Base-by-base conservation (phyloP, 2,113 vertebrate genomes). In the Hemiprocne comata region DNA sequence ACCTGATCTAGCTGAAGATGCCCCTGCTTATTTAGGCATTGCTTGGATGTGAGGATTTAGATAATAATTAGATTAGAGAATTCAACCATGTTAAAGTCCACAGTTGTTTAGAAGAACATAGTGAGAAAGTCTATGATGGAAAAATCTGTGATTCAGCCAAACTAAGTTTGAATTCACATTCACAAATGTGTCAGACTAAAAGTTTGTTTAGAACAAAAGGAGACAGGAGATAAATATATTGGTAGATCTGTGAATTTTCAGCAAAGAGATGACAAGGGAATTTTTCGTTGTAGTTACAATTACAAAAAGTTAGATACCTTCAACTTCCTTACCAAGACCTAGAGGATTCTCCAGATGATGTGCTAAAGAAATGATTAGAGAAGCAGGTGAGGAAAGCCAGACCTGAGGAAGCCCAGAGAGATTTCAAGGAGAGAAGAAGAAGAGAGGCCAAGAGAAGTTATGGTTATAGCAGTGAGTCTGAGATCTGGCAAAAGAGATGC, bases 401-500 rank as follows among this genome's bases (percentile, higher is more conserved):
- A 88, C 50, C 55, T 86, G 55, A 90, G 42, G 51, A 77, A 92
- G 86, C 79, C 78, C 67, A 89, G 64, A 70, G 78, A 65, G 83
- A 84, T 93, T 97, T 94, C 83, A 84, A 74, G 73, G 80, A 83
- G 25, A 89, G 55, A 42, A 94, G 83, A 86, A 89, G 55, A 16
- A 89, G 69, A 76, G 51, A 62, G 34, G 74, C 90, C 86, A 94
- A 83, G 72, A 90, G 69, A 85, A 93, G 83, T 89, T 97, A 92
- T 6, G 17, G 91, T 93, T 94, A 90, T 46, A 94, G 86, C 90
- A 89, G 36, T 64, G 72, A 92, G 69, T 80, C 86, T 93, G 61
- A 93, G 79, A 96, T 97, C 91, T 93, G 94, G 95, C 91, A 93
- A 93, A 81, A 36, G 8, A 62, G 65, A 87, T 93, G 65, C 83